phyloP scores from a whole-genome alignment of 2,113 vertebrate genomes.

The Sialia sialis region DNA sequence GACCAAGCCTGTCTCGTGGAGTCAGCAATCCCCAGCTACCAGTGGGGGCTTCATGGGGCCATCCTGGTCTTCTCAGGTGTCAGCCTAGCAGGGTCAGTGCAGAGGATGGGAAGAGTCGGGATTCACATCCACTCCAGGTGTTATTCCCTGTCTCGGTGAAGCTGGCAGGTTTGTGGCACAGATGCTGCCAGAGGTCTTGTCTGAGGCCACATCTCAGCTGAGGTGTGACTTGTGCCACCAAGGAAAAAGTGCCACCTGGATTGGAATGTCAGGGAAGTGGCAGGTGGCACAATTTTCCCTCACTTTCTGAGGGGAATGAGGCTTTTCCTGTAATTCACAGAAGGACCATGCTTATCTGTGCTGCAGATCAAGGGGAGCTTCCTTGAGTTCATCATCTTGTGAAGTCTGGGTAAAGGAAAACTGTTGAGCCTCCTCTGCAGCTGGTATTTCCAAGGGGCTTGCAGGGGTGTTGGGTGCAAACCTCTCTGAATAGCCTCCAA shows the following conservation, averaged over 20 bases:
- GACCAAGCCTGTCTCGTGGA: accelerated
- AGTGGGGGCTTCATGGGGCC: background rate
- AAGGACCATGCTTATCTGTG: background rate
- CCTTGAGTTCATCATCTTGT: background rate
- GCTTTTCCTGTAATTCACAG: background rate
- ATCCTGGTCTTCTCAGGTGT: background rate
- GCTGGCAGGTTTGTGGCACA: background rate
- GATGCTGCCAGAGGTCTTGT: background rate
- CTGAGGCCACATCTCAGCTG: background rate
- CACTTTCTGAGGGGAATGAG: background rate
- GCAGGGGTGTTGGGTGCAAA: background rate
- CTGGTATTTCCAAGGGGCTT: background rate
- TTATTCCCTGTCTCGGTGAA: background rate
- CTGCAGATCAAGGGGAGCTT: background rate
- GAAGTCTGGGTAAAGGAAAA: background rate
- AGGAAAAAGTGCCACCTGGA: background rate
- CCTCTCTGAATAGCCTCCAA: background rate
- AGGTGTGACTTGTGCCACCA: background rate
- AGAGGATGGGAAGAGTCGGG: accelerated
- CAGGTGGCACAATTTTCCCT: background rate
- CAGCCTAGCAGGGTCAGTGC: background rate
- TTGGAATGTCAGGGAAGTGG: background rate
- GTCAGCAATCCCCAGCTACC: background rate
- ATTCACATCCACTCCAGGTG: accelerated
- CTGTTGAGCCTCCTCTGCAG: background rate